Conservation (phyloP, 2,888 invertebrate genomes). For the Lasioglossum morio region DNA sequence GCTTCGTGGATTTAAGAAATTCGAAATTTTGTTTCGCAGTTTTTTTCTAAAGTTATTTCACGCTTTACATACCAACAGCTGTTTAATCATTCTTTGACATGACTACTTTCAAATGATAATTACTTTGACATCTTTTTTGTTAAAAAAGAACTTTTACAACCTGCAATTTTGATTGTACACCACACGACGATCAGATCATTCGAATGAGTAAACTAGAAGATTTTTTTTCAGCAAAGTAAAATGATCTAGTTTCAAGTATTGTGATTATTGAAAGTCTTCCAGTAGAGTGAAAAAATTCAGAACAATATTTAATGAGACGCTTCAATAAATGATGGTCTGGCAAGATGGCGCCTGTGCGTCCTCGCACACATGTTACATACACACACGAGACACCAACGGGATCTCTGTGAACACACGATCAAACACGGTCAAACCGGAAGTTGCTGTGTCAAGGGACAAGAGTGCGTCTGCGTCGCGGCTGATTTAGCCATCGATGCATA, state of each 20-base stretch:
- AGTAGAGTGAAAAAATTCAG: too few species aligned
- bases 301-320: not conserved
- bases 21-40: not conserved
- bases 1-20: conserved; percentile 23
- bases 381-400: conserved; percentile 31
- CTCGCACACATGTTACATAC: conserved; percentile 56
- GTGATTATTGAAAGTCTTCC: too few species aligned
- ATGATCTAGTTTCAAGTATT: too few species aligned
- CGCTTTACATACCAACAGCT: not conserved
- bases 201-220: too few species aligned
- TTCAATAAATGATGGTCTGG: not conserved
- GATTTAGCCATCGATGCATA: conserved; percentile 70
- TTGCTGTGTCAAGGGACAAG: conserved; percentile 43
- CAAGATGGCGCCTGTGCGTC: conserved; percentile 49
- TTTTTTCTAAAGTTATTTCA: not conserved
- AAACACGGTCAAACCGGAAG: conserved; percentile 5
- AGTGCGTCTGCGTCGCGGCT: conserved; percentile 77
- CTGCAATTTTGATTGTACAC: too few species aligned
- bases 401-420: not conserved
- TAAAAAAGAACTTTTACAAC: too few species aligned
- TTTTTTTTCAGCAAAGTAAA: too few species aligned
- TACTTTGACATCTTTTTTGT: too few species aligned
- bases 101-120: too few species aligned
- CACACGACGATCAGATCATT: too few species aligned
- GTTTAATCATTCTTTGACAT: not conserved